phyloP scores from a whole-genome alignment of 2,113 vertebrate species.

The Suricata suricatta region DNA sequence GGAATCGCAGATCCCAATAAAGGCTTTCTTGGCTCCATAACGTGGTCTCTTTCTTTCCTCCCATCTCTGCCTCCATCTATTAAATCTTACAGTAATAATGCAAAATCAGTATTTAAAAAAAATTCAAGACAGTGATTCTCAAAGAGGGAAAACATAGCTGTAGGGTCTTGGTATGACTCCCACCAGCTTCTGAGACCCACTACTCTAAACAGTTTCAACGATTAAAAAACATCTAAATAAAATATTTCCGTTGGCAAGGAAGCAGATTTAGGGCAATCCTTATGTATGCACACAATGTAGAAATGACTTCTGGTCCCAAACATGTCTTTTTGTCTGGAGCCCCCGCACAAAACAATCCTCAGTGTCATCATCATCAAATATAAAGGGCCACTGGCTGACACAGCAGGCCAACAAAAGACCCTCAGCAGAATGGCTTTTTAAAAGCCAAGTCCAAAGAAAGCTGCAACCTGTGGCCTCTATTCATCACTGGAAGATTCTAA shows the following conservation, averaged over 20 bases:
- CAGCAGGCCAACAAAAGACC: background rate
- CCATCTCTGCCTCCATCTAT: no score
- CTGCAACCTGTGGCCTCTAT: slow-evolving; percentile 59
- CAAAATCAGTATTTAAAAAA: background rate
- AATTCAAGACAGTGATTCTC: background rate
- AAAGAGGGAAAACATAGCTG: background rate
- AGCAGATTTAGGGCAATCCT: slow-evolving; percentile 19
- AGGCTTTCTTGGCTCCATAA: no score
- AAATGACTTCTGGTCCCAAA: slow-evolving; percentile 28
- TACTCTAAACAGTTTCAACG: slow-evolving; percentile 17
- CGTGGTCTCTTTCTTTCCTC: no score
- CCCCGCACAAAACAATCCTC: slow-evolving; percentile 41
- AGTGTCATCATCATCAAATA: background rate
- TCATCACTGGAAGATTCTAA: slow-evolving; percentile 28
- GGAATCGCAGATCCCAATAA: no score
- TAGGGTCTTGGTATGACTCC: background rate
- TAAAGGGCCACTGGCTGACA: slow-evolving; percentile 20
- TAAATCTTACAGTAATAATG: background rate
- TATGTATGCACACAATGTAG: background rate
- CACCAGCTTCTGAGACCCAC: background rate
- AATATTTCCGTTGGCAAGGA: slow-evolving; percentile 48
- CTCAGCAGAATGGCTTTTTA: background rate
- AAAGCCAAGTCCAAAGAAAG: slow-evolving; percentile 61
- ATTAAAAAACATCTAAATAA: background rate
- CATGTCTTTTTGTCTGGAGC: background rate